These are phyloP conservation scores for Greenwoodochromis staneri DNA, from an alignment of 2,113 vertebrate genomes.

Conservation along the genomic window DNA sequence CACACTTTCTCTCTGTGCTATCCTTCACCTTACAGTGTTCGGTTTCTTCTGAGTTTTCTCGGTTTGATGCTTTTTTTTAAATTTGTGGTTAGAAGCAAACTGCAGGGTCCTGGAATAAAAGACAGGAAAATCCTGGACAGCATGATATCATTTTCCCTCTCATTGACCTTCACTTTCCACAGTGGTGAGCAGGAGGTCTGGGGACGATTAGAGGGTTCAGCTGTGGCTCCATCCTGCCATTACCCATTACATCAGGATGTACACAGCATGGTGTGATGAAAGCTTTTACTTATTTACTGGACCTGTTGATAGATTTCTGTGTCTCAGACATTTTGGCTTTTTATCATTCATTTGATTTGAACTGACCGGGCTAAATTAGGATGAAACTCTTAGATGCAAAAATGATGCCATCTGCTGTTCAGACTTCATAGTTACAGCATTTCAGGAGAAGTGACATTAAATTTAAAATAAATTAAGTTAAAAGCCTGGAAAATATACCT, in stretches of 20 bases:
- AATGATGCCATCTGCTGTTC: conserved; percentile 43
- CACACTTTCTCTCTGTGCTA: background rate
- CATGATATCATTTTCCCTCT: conserved; percentile 38
- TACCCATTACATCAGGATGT: conserved; percentile 7
- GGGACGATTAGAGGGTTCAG: conserved; percentile 46
- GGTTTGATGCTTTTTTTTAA: background rate
- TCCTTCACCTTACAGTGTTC: background rate
- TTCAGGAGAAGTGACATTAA: background rate
- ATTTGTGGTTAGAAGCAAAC: conserved; percentile 18
- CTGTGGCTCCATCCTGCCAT: conserved; percentile 39
- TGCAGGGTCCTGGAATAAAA: conserved; percentile 5
- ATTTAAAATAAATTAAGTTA: background rate
- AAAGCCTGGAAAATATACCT: background rate
- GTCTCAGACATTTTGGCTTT: background rate
- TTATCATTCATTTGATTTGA: background rate
- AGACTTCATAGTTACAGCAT: background rate
- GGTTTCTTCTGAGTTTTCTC: background rate
- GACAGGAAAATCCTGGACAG: background rate
- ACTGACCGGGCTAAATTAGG: background rate
- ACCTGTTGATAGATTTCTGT: background rate
- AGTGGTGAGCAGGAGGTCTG: conserved; percentile 41
- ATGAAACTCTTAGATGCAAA: background rate
- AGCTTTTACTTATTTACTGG: background rate
- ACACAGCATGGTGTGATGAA: background rate
- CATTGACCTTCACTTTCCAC: conserved; percentile 54